These are phyloP conservation scores for Alcedo atthis DNA, from an alignment of 2,797 vertebrate genomes.

Conservation along the genomic window DNA sequence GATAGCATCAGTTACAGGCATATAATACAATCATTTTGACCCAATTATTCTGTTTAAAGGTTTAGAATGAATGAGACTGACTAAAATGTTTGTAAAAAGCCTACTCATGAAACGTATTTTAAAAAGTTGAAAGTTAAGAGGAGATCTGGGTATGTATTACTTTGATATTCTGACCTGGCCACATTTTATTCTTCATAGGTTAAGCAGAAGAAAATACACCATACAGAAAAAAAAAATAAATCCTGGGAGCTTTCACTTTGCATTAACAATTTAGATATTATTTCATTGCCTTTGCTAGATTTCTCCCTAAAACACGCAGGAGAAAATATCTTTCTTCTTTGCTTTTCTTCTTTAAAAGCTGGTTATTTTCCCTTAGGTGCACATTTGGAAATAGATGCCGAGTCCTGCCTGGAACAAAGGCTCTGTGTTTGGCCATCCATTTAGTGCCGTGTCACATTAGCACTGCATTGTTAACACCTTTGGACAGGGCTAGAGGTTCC, in stretches of 20 bases:
- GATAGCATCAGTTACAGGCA: neutral
- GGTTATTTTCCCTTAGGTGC: conserved; percentile 14
- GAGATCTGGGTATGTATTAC: neutral
- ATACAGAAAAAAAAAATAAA: neutral
- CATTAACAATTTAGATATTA: neutral
- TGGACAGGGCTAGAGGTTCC: conserved; percentile 49
- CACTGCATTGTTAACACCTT: conserved; percentile 49
- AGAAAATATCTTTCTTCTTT: neutral
- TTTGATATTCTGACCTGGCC: neutral
- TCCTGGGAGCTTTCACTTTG: neutral
- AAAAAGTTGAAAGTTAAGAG: neutral
- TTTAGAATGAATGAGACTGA: neutral
- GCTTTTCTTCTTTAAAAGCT: neutral
- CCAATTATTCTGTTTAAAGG: neutral
- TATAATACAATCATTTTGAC: neutral
- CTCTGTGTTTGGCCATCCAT: conserved; percentile 45
- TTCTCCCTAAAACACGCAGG: neutral
- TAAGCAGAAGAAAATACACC: neutral
- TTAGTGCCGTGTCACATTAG: conserved; percentile 37
- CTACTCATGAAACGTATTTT: neutral
- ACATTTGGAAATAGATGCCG: neutral
- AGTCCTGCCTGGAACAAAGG: neutral
- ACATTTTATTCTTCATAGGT: neutral
- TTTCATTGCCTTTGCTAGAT: neutral
- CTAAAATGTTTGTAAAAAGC: conserved; percentile 1